Evolutionary conservation across 2,113 vertebrate genomes (phyloP).

Genomic region (Australoheros scitulus): DNA sequence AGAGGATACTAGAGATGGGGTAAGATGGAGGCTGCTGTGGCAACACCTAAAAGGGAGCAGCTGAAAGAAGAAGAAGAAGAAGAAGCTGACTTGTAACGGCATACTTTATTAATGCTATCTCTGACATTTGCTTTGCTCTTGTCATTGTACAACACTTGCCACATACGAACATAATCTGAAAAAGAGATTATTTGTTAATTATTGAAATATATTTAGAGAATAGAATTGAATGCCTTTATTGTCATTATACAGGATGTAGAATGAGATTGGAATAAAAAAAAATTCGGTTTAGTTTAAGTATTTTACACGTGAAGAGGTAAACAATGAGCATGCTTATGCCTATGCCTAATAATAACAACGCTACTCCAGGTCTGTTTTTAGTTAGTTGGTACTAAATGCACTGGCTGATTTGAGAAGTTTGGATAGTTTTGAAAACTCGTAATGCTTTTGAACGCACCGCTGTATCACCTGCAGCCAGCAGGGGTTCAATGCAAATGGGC

Average conservation of each 20-base stretch:
- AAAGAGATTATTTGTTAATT: not conserved
- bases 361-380: not conserved
- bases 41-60: no score
- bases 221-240: no score
- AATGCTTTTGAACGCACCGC: slow-evolving; percentile 57
- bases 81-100: not conserved
- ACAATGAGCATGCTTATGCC: not conserved
- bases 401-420: no score
- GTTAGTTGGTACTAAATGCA: not conserved
- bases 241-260: no score
- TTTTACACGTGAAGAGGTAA: not conserved
- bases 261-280: not conserved
- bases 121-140: not conserved
- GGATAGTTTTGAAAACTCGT: not conserved
- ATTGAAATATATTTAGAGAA: not conserved
- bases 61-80: no score
- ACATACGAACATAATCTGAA: not conserved
- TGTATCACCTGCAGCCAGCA: slow-evolving; percentile 52
- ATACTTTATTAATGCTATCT: not conserved
- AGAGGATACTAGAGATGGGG: no score
- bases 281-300: not conserved
- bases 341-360: not conserved
- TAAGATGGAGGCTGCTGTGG: no score
- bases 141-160: not conserved
- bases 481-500: slow-evolving; percentile 51